These are phyloP conservation scores for Muricea muricata DNA, from an alignment of 92 coral and sea anemone species.

Conservation along the genomic window DNA sequence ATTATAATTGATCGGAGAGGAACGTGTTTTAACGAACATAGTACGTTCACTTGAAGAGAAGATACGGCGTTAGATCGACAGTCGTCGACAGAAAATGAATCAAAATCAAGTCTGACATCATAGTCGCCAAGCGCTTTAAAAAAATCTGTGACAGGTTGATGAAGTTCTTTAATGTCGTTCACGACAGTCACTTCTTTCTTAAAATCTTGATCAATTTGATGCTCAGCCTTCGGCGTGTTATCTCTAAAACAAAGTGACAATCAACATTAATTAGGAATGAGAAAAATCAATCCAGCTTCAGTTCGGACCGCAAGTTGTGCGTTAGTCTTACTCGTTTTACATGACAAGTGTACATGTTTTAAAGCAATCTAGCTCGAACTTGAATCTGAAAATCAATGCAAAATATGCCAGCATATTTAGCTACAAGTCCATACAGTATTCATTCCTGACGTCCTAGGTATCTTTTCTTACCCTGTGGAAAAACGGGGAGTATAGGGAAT, in stretches of 20 bases:
- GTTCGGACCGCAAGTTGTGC: too few species aligned
- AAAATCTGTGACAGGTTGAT: neutral
- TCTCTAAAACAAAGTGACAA: neutral
- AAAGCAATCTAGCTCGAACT: too few species aligned
- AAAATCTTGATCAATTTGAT: neutral
- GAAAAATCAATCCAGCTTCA: too few species aligned
- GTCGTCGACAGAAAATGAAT: slow-evolving; percentile 30
- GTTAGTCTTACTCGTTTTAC: too few species aligned
- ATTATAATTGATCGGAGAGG: slow-evolving; percentile 15
- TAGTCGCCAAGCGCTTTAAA: slow-evolving; percentile 21
- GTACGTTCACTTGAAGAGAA: neutral
- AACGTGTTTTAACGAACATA: slow-evolving; percentile 27
- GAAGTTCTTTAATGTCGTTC: neutral
- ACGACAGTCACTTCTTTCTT: neutral
- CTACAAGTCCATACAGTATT: too few species aligned
- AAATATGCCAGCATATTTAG: too few species aligned
- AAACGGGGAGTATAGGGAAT: too few species aligned
- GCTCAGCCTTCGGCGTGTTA: neutral
- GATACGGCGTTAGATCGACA: slow-evolving; percentile 14
- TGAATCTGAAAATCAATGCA: too few species aligned
- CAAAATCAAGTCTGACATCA: slow-evolving; percentile 25
- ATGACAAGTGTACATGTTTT: too few species aligned
- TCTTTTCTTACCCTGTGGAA: too few species aligned
- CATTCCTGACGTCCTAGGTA: too few species aligned
- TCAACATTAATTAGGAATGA: too few species aligned